Percentiles rank a stretch among this genome's conserved stretches.
These are phyloP conservation scores for Orientallactaga bullata DNA, from an alignment of 2,113 vertebrate genomes.

Conservation along the genomic window DNA sequence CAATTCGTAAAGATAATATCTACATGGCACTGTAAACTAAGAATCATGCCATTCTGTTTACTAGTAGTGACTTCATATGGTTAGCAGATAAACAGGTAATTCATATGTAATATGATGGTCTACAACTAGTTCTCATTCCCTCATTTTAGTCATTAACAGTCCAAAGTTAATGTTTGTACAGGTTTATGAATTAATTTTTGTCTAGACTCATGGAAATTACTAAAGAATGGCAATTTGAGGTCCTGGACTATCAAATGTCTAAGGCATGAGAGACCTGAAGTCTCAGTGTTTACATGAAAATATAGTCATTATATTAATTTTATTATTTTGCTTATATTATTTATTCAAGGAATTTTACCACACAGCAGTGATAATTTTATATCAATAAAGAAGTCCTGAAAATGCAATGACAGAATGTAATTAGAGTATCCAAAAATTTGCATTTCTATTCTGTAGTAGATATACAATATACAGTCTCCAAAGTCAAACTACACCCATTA, in stretches of 20 bases:
- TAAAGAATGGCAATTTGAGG: not conserved
- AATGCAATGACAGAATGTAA: not conserved
- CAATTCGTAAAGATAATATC: not conserved
- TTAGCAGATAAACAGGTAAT: not conserved
- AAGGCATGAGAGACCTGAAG: not conserved
- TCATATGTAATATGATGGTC: not conserved
- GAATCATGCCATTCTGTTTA: not conserved
- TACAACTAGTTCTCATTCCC: not conserved
- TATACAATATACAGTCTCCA: not conserved
- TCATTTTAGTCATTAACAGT: not conserved
- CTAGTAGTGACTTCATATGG: conserved; percentile 61
- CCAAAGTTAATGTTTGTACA: not conserved
- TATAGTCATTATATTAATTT: no score
- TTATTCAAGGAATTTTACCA: not conserved
- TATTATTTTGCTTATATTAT: not conserved
- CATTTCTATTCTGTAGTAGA: not conserved
- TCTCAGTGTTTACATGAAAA: not conserved
- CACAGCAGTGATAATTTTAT: not conserved
- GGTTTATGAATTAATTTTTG: not conserved
- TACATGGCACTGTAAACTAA: not conserved
- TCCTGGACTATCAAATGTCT: not conserved
- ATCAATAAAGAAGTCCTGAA: not conserved
- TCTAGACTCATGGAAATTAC: not conserved
- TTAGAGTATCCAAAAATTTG: not conserved
- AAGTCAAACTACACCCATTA: conserved; percentile 21